Percentiles rank a stretch among this genome's conserved stretches.
These are phyloP conservation scores for Euura lappo DNA, from an alignment of 1,140 invertebrate species.

Conservation along the genomic window DNA sequence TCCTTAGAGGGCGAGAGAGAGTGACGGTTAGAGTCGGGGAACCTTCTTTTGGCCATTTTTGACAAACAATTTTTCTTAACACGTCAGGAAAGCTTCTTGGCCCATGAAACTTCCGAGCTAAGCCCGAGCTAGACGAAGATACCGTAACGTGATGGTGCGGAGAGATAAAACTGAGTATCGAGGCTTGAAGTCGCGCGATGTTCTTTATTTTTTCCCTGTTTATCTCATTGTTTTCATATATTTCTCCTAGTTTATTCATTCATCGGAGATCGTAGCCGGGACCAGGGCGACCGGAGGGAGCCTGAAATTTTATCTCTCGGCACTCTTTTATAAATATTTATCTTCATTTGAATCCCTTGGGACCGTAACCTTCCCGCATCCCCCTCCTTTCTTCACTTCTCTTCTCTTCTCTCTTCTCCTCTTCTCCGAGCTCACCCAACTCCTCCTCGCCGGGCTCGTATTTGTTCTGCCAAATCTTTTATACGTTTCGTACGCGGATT, in stretches of 20 bases:
- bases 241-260: too few species aligned
- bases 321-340: constrained; percentile 58
- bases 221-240: too few species aligned
- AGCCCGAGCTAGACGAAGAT: not conserved
- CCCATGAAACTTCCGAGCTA: not conserved
- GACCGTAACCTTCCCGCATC: constrained; percentile 13
- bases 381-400: too few species aligned
- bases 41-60: not conserved
- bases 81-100: not conserved
- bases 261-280: too few species aligned
- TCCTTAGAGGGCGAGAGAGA: not conserved
- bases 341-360: constrained; percentile 53
- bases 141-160: too few species aligned
- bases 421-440: not conserved
- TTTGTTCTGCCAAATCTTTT: constrained; percentile 56
- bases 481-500: constrained; percentile 49
- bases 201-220: too few species aligned
- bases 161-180: not conserved
- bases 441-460: constrained; percentile 27
- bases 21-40: not conserved
- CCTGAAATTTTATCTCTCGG: constrained; percentile 7
- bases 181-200: too few species aligned
- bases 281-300: not conserved
- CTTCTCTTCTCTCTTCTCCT: not conserved
- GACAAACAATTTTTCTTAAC: not conserved